These are phyloP conservation scores for Xiphophorus couchianus DNA, from an alignment of 2,113 vertebrate species.

Conservation along the genomic window DNA sequence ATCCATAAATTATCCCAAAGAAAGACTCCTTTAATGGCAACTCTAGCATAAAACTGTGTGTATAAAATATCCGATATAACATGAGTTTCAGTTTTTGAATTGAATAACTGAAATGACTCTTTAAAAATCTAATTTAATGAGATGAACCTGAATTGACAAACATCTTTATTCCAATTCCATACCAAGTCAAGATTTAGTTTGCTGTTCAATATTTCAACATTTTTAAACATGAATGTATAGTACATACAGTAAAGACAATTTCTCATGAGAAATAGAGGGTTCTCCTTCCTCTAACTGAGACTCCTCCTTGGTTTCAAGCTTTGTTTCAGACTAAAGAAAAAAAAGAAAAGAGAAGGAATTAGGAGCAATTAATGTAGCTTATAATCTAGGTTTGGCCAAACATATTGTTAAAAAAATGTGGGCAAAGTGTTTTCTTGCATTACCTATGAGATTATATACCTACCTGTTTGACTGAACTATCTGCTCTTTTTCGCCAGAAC, in stretches of 20 bases:
- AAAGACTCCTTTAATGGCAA: too few species aligned
- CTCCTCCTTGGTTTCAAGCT: constrained; percentile 89
- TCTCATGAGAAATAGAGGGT: constrained; percentile 68
- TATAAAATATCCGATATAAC: too few species aligned
- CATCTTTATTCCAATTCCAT: neutral
- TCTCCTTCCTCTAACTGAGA: constrained; percentile 72
- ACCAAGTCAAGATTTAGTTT: neutral
- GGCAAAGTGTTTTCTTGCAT: neutral
- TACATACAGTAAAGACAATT: constrained; percentile 71
- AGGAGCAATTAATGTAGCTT: neutral
- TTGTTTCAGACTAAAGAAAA: constrained; percentile 84
- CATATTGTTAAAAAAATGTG: neutral
- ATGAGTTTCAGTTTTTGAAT: neutral
- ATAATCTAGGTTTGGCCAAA: neutral
- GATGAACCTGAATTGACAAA: neutral
- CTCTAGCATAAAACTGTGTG: too few species aligned
- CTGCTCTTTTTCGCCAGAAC: constrained; percentile 94
- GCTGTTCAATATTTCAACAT: neutral
- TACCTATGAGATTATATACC: neutral
- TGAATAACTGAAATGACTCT: too few species aligned
- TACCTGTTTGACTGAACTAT: constrained; percentile 93
- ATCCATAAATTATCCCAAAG: too few species aligned
- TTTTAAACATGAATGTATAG: neutral
- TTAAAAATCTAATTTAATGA: neutral
- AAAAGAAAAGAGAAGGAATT: neutral